Conservation (phyloP, 2,113 vertebrate species). For the Ptilorrhoa leucosticta region DNA sequence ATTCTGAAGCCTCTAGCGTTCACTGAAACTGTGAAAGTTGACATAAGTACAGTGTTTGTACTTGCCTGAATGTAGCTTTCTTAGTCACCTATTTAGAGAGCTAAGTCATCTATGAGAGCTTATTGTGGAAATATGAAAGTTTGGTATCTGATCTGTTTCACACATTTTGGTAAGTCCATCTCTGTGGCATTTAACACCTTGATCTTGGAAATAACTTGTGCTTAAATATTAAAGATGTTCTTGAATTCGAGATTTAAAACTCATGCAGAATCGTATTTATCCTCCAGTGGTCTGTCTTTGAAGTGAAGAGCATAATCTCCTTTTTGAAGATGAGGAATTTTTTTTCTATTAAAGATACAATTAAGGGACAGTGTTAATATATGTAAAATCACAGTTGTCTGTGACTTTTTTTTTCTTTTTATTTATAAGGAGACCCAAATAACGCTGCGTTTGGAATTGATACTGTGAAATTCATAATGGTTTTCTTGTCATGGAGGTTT, state of each 20-base stretch:
- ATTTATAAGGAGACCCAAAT: constrained; percentile 15
- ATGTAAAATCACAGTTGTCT: neutral
- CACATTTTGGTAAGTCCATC: neutral
- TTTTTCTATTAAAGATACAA: neutral
- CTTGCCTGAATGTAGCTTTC: neutral
- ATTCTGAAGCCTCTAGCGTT: neutral
- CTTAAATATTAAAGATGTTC: neutral
- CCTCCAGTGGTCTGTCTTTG: neutral
- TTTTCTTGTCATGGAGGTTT: constrained; percentile 60
- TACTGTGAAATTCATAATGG: constrained; percentile 50
- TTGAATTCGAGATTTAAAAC: neutral
- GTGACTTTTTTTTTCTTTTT: neutral
- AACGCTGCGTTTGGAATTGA: constrained; percentile 45
- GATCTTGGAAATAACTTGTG: neutral
- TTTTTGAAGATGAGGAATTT: neutral
- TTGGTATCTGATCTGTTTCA: neutral
- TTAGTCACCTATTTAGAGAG: neutral
- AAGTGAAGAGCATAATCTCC: neutral
- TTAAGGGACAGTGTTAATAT: neutral
- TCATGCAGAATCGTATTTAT: neutral
- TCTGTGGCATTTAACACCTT: neutral
- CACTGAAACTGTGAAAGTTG: neutral
- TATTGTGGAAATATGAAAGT: neutral
- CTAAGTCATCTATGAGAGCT: neutral
- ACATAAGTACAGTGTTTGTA: neutral